Evolutionary conservation across 2,888 invertebrate species (phyloP), one percentile per base, ranked within the genome.

Genomic region (Pegoplata infirma): DNA sequence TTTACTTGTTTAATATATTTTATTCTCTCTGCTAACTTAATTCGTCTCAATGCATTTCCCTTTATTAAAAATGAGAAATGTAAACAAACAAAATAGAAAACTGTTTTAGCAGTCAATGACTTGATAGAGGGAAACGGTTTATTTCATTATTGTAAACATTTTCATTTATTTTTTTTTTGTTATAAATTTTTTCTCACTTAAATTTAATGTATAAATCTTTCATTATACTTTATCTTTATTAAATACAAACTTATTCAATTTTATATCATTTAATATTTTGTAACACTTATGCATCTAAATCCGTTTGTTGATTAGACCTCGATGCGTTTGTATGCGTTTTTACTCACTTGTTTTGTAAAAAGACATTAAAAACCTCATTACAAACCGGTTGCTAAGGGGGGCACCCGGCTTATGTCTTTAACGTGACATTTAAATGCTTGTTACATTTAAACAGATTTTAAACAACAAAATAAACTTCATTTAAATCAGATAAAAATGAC

Each of bases 1-100:
- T n/a, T n/a, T n/a, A n/a, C n/a, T n/a, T n/a, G n/a, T n/a, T n/a
- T n/a, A n/a, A n/a, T n/a, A n/a, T n/a, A n/a, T n/a, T n/a, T n/a
- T n/a, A n/a, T 49, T 61, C 7, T 6, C 1, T 47, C 47, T n/a
- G 8, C 32, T 49, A 46, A 46, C 10, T 61, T 14, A 61, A 28
- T 44, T 14, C 21, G 8, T 28, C 21, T n/a, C n/a, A n/a, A n/a
- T 49, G 21, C 4, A n/a, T 1, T 63, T 32, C 10, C 46, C 44
- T 46, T 25, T 8, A 49, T 21, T 10, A 25, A 6, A 16, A 68
- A 56, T 46, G 6, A 36, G 5, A 49, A 58, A 56, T 68, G 49
- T 68, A 68, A 68, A 68, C 68, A 68, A 58, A 46, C 17, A 5
- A 44, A 28, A 47, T 46, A 49, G 14, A 32, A 49, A 49, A 28